Conservation (phyloP, 2,797 vertebrate genomes). For the Enteromius viviparus region DNA sequence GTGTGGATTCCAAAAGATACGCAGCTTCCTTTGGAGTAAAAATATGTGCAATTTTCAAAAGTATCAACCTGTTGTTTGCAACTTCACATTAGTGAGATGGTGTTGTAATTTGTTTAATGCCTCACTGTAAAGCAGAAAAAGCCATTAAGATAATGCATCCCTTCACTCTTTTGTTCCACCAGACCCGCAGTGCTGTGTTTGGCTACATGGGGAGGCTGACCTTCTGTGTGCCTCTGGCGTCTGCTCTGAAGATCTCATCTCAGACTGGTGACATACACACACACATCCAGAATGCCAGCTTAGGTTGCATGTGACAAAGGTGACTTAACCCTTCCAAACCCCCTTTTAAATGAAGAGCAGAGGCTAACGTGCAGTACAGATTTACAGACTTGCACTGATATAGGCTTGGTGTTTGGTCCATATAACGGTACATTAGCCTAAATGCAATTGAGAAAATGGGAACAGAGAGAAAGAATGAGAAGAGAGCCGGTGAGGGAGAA, state of each 20-base stretch:
- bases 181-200: conserved; percentile 2
- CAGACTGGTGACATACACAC: conserved; percentile 12
- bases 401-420: conserved; percentile 51
- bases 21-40: background rate
- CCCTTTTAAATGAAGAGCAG: background rate
- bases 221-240: conserved; percentile 2
- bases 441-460: conserved; percentile 57
- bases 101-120: conserved; percentile 69
- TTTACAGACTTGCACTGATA: conserved; percentile 62
- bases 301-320: conserved; percentile 20
- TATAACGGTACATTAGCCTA: conserved; percentile 70
- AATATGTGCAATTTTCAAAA: conserved; percentile 52
- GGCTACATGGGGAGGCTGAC: background rate
- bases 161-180: conserved; percentile 59
- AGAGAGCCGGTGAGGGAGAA: conserved; percentile 14
- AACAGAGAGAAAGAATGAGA: conserved; percentile 1
- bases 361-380: conserved; percentile 13
- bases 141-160: conserved; percentile 69
- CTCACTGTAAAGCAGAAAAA: conserved; percentile 47
- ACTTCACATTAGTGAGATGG: conserved; percentile 55
- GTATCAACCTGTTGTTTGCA: conserved; percentile 56
- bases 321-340: conserved; percentile 9
- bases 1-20: background rate
- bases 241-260: conserved; percentile 27
- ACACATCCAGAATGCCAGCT: background rate